A percentile compares a stretch with the other conserved stretches of the same genome.
These are phyloP conservation scores for Morus bassanus DNA, from an alignment of 2,797 vertebrate species.

Conservation along the genomic window DNA sequence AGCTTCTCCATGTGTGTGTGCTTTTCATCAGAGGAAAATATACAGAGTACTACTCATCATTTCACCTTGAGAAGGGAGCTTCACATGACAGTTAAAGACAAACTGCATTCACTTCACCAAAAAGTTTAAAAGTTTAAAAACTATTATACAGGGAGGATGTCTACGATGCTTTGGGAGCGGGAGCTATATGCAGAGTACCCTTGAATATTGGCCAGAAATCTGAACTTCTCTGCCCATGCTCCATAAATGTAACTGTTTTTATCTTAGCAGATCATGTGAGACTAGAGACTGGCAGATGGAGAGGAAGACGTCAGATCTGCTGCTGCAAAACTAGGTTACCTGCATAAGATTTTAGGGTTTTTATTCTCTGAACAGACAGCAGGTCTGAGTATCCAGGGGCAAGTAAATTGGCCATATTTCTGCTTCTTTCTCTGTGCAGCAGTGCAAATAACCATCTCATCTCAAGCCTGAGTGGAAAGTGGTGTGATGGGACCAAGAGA, in stretches of 20 bases:
- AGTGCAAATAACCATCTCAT: not conserved
- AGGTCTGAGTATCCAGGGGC: not conserved
- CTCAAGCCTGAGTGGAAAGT: not conserved
- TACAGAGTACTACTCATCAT: not conserved
- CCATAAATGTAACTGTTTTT: not conserved
- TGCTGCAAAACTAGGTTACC: not conserved
- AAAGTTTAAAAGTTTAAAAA: not conserved
- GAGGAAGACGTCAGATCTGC: not conserved
- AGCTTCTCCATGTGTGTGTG: accelerated
- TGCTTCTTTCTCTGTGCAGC: not conserved
- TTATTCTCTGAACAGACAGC: not conserved
- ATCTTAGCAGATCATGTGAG: not conserved
- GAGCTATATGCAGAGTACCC: not conserved
- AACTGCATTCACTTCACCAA: not conserved
- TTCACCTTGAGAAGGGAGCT: not conserved
- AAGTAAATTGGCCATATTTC: not conserved
- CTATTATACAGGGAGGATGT: not conserved
- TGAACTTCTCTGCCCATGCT: accelerated
- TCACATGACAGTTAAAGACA: not conserved
- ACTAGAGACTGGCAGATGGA: not conserved
- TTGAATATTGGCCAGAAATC: not conserved
- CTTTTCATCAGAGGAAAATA: not conserved
- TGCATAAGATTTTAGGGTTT: not conserved
- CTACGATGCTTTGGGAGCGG: not conserved
- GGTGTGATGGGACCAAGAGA: not conserved